Conservation (phyloP, 2,797 vertebrate genomes). For the Cryptoblepharus egeriae region DNA sequence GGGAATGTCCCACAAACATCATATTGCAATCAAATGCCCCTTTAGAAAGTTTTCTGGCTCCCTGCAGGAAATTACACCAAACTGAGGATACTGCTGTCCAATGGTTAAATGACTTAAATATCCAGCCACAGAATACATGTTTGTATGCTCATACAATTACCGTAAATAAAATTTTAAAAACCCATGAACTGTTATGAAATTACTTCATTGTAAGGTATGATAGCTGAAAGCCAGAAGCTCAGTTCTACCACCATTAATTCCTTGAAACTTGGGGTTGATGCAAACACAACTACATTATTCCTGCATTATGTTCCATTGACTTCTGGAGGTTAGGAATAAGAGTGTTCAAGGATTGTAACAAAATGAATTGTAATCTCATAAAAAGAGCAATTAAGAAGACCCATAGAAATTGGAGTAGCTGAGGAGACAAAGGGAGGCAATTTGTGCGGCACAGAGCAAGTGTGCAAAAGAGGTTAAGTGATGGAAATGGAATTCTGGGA, state of each 20-base stretch:
- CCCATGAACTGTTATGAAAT: constrained; percentile 47
- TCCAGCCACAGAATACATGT: no score
- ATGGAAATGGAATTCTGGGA: neutral
- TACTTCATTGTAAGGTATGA: constrained; percentile 51
- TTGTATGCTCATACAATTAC: no score
- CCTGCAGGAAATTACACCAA: no score
- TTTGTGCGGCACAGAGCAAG: constrained; percentile 2
- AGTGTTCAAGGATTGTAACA: neutral
- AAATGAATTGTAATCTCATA: neutral
- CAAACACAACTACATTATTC: neutral
- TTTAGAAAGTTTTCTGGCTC: no score
- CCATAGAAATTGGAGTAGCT: neutral
- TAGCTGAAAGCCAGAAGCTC: constrained; percentile 49
- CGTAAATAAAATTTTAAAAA: no score
- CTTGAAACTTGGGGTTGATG: neutral
- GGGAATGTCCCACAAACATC: no score
- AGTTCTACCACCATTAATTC: neutral
- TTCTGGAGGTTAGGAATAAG: constrained; percentile 7
- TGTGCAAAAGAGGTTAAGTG: neutral
- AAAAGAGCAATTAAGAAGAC: neutral
- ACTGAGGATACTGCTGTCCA: no score
- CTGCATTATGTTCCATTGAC: neutral
- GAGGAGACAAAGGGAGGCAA: neutral
- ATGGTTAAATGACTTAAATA: no score
- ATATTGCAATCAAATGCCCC: no score